These are phyloP conservation scores for Cygnus buccinator DNA, from an alignment of 2,113 vertebrate genomes.

Conservation along the genomic window DNA sequence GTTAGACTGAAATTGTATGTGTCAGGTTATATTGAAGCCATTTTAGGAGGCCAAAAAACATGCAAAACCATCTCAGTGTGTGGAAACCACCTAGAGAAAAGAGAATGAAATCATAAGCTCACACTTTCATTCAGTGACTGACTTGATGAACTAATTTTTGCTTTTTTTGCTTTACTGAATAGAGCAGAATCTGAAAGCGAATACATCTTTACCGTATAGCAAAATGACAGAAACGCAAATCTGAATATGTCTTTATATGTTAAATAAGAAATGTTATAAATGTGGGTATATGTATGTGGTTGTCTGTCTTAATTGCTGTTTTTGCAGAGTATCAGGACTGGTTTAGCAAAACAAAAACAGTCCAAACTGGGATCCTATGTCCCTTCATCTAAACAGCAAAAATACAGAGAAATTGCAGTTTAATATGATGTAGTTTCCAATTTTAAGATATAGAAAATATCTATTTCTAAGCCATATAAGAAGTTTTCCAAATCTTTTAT, in stretches of 20 bases:
- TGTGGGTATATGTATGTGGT: neutral
- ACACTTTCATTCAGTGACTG: neutral
- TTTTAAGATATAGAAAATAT: neutral
- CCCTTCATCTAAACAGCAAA: neutral
- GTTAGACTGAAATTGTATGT: slow-evolving; percentile 13
- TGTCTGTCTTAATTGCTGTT: neutral
- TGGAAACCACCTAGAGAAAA: neutral
- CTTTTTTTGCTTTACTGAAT: neutral
- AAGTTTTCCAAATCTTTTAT: neutral
- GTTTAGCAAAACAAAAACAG: neutral
- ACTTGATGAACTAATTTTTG: slow-evolving; percentile 7
- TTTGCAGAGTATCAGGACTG: neutral
- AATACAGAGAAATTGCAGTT: neutral
- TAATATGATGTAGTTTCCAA: rapidly evolving
- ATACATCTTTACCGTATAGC: neutral
- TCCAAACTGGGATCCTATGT: neutral
- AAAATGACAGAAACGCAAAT: neutral
- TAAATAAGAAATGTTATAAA: neutral
- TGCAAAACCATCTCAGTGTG: neutral
- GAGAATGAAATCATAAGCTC: neutral
- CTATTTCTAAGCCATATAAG: neutral
- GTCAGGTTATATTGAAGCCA: slow-evolving; percentile 17
- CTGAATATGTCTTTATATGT: neutral
- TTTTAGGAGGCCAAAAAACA: slow-evolving; percentile 3
- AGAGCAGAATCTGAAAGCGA: neutral